A percentile compares a stretch with the other conserved stretches of the same genome.
Conservation (phyloP, 2,888 invertebrate species). For the Argyresthia goedartella region DNA sequence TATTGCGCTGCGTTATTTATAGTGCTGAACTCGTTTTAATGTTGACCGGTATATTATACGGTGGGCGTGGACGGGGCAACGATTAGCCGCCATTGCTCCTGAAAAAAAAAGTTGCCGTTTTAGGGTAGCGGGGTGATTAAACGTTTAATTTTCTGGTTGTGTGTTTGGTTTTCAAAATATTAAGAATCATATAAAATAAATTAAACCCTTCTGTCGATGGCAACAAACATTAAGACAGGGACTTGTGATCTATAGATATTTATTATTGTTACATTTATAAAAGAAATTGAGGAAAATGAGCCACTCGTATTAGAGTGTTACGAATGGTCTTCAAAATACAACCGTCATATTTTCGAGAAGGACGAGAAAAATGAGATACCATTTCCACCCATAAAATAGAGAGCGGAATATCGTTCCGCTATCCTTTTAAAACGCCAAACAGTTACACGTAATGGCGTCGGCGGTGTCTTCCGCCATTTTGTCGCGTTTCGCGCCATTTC, state of each 20-base stretch:
- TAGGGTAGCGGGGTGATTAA: too few relatives aligned
- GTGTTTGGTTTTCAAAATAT: too few relatives aligned
- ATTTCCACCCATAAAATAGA: too few relatives aligned
- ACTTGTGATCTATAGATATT: too few relatives aligned
- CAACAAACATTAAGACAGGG: too few relatives aligned
- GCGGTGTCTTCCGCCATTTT: constrained; percentile 2
- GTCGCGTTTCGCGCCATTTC: constrained; percentile 1
- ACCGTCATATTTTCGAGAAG: too few relatives aligned
- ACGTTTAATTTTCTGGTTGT: too few relatives aligned
- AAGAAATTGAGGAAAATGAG: background rate
- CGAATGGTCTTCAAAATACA: too few relatives aligned
- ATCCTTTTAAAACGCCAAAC: constrained; percentile 3
- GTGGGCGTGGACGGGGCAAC: constrained; percentile 25
- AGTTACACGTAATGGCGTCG: constrained; percentile 2
- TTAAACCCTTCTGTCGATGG: too few relatives aligned
- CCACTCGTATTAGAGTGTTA: background rate
- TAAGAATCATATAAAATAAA: too few relatives aligned
- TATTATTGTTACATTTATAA: background rate
- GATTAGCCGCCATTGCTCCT: background rate
- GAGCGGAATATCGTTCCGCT: background rate
- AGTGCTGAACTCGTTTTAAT: constrained; percentile 51
- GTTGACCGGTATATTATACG: constrained; percentile 58
- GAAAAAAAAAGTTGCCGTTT: background rate
- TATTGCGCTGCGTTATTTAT: constrained; percentile 54
- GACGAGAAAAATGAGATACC: too few relatives aligned